These are phyloP conservation scores for Hemiscyllium ocellatum DNA, from an alignment of 2,113 vertebrate species.

Conservation along the genomic window DNA sequence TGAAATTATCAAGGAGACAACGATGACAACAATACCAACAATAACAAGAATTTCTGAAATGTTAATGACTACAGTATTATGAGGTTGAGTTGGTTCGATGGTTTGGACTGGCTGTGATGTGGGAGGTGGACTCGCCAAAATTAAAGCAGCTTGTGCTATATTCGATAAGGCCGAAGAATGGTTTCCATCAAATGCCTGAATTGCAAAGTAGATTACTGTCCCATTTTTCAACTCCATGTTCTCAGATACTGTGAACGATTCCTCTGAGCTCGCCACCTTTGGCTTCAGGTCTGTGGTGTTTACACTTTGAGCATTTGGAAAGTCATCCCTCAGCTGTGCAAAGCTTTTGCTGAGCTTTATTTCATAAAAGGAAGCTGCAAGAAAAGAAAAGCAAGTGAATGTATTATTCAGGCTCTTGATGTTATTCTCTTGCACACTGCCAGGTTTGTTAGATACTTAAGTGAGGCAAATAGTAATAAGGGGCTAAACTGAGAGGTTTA, in stretches of 20 bases:
- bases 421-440: neutral
- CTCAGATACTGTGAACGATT: constrained; percentile 50
- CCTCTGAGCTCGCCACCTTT: constrained; percentile 48
- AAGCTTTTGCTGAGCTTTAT: constrained; percentile 51
- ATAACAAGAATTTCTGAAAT: constrained; percentile 45
- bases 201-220: constrained; percentile 50
- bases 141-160: constrained; percentile 47
- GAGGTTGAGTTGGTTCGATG: neutral
- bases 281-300: constrained; percentile 46
- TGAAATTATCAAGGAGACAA: constrained; percentile 44
- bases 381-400: constrained; percentile 36
- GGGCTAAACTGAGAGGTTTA: neutral
- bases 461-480: neutral
- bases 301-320: constrained; percentile 46
- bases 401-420: neutral
- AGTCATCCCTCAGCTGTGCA: constrained; percentile 48
- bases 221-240: constrained; percentile 41
- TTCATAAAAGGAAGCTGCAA: constrained; percentile 56
- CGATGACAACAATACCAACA: constrained; percentile 40
- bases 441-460: neutral
- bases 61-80: constrained; percentile 26
- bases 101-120: no score
- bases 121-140: neutral
- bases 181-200: constrained; percentile 45
- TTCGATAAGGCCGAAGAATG: constrained; percentile 52